phyloP scores from a whole-genome alignment of 2,888 invertebrate species.

The Tricholauxania praeusta region DNA sequence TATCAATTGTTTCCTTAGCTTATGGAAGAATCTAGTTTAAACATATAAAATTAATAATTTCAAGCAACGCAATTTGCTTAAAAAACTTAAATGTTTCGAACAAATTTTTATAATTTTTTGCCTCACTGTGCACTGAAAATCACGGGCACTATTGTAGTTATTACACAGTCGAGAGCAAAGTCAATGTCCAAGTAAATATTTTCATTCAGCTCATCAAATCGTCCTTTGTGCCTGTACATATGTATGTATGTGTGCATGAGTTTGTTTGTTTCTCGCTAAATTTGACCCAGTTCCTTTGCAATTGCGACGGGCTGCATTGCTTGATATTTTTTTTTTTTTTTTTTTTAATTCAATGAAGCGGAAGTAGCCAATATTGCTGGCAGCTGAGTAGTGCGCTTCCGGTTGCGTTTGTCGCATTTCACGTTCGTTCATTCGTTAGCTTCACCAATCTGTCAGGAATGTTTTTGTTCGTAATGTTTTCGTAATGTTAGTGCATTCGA shows the following conservation, averaged over 20 bases:
- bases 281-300: slow-evolving; percentile 25
- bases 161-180: background rate
- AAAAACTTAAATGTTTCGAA: no score
- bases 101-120: no score
- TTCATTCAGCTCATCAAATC: slow-evolving; percentile 33
- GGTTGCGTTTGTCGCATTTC: slow-evolving; percentile 8
- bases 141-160: no score
- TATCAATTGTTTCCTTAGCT: no score
- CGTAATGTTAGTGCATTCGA: no score
- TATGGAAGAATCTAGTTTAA: no score
- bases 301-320: background rate
- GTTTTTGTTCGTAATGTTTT: no score
- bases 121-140: no score
- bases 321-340: background rate
- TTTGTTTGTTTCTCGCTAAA: slow-evolving; percentile 21
- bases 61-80: no score
- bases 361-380: slow-evolving; percentile 32
- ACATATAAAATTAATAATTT: no score
- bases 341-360: slow-evolving; percentile 26
- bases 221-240: background rate
- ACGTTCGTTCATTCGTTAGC: background rate
- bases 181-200: slow-evolving; percentile 26
- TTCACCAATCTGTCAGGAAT: no score
- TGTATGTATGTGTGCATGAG: no score
- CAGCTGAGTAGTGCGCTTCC: slow-evolving; percentile 23